Evolutionary conservation across 2,113 vertebrate species (phyloP).

Genomic region (Laticauda laticaudata): DNA sequence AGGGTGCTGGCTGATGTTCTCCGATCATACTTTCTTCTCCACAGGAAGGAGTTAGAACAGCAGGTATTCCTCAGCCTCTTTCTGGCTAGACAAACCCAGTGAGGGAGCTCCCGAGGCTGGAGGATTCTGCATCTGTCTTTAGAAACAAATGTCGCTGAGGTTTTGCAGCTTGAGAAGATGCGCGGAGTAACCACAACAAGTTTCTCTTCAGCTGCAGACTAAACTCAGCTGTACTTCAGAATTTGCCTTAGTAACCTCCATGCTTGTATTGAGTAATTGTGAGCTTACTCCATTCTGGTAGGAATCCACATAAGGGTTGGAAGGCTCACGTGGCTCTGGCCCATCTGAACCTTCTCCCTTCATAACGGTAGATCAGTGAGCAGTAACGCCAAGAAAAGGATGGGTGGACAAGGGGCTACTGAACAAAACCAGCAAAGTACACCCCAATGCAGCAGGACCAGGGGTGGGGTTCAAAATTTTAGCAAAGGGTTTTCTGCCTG

Average conservation of each 20-base stretch:
- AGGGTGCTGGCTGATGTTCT: slow-evolving; percentile 26
- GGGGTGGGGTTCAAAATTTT: too few relatives aligned
- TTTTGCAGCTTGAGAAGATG: not conserved
- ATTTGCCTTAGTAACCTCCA: not conserved
- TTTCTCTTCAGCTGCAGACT: not conserved
- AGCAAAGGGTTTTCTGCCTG: too few relatives aligned
- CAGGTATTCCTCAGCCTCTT: slow-evolving; percentile 25
- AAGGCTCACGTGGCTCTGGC: too few relatives aligned
- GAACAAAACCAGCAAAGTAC: not conserved
- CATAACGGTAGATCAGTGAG: not conserved
- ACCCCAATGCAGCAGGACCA: not conserved
- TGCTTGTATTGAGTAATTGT: too few relatives aligned
- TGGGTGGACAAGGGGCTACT: too few relatives aligned
- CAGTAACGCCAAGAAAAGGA: not conserved
- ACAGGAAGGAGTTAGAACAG: slow-evolving; percentile 24
- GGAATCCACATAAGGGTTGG: not conserved
- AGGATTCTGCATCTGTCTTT: slow-evolving; percentile 8
- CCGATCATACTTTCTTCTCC: slow-evolving; percentile 17
- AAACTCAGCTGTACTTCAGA: not conserved
- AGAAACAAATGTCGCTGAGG: slow-evolving; percentile 5
- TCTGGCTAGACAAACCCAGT: slow-evolving; percentile 2
- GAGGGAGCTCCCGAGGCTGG: not conserved
- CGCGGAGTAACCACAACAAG: not conserved
- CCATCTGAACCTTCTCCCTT: too few relatives aligned
- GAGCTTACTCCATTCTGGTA: not conserved